Conservation (phyloP, 1,140 invertebrate species). For the Drosophila nannoptera region DNA sequence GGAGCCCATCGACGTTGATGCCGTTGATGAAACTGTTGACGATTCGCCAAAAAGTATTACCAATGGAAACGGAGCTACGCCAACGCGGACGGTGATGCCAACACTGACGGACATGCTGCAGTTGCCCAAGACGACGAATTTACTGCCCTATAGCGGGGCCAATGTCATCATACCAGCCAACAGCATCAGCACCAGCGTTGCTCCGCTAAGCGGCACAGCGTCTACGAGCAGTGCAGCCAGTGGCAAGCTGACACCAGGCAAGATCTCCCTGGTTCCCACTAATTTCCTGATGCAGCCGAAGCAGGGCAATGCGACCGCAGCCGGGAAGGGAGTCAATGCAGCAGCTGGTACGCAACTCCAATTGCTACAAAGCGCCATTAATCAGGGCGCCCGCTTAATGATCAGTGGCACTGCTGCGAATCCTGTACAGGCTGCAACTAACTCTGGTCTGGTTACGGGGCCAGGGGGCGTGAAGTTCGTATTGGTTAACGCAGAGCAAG, state of each 20-base stretch:
- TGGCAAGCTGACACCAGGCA: conserved; percentile 52
- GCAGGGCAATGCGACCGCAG: conserved; percentile 21
- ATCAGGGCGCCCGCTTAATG: conserved; percentile 67
- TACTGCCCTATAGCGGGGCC: conserved; percentile 55
- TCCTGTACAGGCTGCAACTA: conserved; percentile 42
- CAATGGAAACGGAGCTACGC: neutral
- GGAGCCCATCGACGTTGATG: conserved; percentile 78
- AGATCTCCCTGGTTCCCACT: conserved; percentile 76
- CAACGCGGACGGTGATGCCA: conserved; percentile 29
- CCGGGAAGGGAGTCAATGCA: conserved; percentile 15
- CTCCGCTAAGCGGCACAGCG: conserved; percentile 14
- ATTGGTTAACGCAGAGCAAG: conserved; percentile 71
- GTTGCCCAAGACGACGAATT: conserved; percentile 45
- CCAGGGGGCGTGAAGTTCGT: conserved; percentile 72
- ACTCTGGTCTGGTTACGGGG: conserved; percentile 56
- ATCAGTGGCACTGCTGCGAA: conserved; percentile 46
- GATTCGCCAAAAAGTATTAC: conserved; percentile 1
- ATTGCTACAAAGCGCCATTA: conserved; percentile 61
- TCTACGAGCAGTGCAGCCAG: conserved; percentile 15
- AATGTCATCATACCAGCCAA: conserved; percentile 63
- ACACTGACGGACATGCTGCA: conserved; percentile 64
- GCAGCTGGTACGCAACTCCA: conserved; percentile 47
- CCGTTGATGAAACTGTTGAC: conserved; percentile 45
- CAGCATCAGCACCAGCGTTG: conserved; percentile 47
- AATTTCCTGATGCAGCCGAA: conserved; percentile 77